Evolutionary conservation across 2,113 vertebrate genomes (phyloP).

Genomic region (Rhizomys pruinosus): DNA sequence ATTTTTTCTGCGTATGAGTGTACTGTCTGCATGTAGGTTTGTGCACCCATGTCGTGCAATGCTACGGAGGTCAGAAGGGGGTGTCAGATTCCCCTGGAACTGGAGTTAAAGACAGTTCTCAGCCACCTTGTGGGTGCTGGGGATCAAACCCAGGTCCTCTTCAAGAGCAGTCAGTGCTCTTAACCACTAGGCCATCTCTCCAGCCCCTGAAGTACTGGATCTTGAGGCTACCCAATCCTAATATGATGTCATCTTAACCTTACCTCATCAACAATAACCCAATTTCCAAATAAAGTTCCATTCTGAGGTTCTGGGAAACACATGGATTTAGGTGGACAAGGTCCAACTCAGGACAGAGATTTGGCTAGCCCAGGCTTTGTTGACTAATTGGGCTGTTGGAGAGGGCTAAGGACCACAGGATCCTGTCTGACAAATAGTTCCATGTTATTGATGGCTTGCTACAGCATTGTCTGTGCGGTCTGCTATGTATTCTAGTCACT

Average conservation of each 20-base stretch:
- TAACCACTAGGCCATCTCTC: too few relatives aligned
- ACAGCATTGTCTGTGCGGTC: accelerated
- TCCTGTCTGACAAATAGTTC: neutral
- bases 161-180: too few relatives aligned
- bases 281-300: neutral
- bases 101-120: too few relatives aligned
- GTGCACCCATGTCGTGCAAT: too few relatives aligned
- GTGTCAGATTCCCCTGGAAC: too few relatives aligned
- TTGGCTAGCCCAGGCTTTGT: neutral
- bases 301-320: neutral
- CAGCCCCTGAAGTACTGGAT: too few relatives aligned
- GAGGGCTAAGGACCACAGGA: neutral
- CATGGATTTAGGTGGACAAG: neutral
- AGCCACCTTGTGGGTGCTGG: too few relatives aligned
- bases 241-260: neutral
- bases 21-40: too few relatives aligned
- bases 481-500: neutral
- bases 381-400: neutral
- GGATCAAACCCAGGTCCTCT: too few relatives aligned
- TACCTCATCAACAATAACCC: neutral
- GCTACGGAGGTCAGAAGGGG: too few relatives aligned
- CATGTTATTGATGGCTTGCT: too few relatives aligned
- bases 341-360: neutral
- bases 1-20: too few relatives aligned
- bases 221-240: neutral